phyloP scores from a whole-genome alignment of 2,888 invertebrate species.

The Limnephilus marmoratus region DNA sequence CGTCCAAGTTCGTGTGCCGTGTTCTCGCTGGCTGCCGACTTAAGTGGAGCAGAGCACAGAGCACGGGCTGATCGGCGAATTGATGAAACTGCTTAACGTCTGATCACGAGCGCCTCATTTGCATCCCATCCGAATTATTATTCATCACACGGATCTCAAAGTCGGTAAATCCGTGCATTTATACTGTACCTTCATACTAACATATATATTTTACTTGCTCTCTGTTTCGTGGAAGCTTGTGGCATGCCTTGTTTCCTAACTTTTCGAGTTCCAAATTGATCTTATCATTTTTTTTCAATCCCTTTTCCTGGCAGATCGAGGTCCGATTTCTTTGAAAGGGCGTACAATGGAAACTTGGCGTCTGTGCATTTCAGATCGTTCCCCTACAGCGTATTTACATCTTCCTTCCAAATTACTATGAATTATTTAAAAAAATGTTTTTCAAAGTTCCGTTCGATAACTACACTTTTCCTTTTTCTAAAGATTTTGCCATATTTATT shows the following conservation, averaged over 20 bases:
- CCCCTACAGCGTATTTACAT: background rate
- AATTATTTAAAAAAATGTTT: no score
- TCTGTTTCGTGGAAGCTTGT: background rate
- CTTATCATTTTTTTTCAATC: background rate
- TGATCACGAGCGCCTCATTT: constrained; percentile 14
- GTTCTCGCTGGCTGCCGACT: background rate
- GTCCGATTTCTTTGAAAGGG: background rate
- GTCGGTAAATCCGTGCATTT: background rate
- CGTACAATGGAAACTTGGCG: background rate
- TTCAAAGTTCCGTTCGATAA: no score
- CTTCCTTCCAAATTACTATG: no score
- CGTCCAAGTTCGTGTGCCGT: background rate
- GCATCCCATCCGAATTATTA: constrained; percentile 3
- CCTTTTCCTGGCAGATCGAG: background rate
- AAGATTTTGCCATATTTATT: no score
- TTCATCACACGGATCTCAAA: background rate
- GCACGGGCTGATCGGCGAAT: background rate
- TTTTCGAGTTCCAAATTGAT: background rate
- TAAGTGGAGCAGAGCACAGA: background rate
- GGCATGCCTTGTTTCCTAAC: background rate
- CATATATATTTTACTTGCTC: background rate
- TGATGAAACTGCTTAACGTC: constrained; percentile 2
- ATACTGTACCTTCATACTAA: background rate
- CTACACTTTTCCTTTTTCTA: no score
- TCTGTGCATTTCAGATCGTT: background rate